phyloP scores from a whole-genome alignment of 2,113 vertebrate genomes.

The Forbesichthys papilliferus region DNA sequence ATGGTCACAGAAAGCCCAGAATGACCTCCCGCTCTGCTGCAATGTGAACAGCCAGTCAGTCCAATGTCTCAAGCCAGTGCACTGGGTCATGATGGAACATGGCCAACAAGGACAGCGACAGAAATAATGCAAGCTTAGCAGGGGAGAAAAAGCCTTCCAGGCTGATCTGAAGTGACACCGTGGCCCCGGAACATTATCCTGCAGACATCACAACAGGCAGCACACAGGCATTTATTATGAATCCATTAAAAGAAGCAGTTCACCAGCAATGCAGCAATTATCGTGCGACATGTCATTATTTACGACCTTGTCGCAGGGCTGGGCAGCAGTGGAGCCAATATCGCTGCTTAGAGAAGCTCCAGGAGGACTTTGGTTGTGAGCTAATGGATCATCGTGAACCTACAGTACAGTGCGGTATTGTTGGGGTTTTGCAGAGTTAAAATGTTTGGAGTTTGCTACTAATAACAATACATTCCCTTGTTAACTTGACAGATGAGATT shows the following conservation, averaged over 20 bases:
- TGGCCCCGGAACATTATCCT: constrained; percentile 63
- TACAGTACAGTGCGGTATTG: constrained; percentile 20
- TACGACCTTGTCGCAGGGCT: constrained; percentile 43
- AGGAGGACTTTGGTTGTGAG: neutral
- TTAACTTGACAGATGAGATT: neutral
- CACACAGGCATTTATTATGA: constrained; percentile 72
- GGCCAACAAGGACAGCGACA: no score
- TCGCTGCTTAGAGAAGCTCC: constrained; percentile 39
- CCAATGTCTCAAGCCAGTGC: no score
- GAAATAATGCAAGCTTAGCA: no score
- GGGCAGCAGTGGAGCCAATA: constrained; percentile 41
- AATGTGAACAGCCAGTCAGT: constrained; percentile 25
- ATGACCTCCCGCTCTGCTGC: constrained; percentile 33
- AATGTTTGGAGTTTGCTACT: constrained; percentile 5
- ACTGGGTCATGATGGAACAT: no score
- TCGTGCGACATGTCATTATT: constrained; percentile 63
- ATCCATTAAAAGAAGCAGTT: constrained; percentile 70
- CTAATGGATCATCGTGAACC: constrained; percentile 11
- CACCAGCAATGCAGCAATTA: constrained; percentile 69
- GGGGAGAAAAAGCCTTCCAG: constrained; percentile 16
- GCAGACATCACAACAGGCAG: constrained; percentile 59
- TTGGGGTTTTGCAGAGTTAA: constrained; percentile 27
- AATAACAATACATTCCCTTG: constrained; percentile 24
- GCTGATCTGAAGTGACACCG: constrained; percentile 61
- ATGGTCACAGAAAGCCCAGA: constrained; percentile 18